Evolutionary conservation across 2,888 invertebrate genomes (phyloP).

Genomic region (Diogma glabrata): DNA sequence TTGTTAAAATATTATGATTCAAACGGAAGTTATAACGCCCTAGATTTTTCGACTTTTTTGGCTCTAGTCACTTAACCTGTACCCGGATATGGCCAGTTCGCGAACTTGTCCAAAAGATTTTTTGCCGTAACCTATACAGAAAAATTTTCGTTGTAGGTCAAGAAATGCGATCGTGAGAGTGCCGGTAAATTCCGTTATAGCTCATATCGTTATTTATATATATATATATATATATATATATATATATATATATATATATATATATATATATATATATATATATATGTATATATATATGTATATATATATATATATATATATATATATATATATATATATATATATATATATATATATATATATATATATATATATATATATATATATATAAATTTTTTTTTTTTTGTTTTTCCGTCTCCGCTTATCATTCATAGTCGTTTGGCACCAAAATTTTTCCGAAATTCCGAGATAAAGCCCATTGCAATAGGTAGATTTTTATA

Average conservation of each 20-base stretch:
- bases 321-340: slow-evolving; percentile 3
- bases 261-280: slow-evolving; percentile 3
- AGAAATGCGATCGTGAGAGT: not conserved
- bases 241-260: slow-evolving; percentile 3
- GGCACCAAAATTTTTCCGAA: no score
- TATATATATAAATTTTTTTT: slow-evolving; percentile 3
- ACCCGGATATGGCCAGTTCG: no score
- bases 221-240: not conserved
- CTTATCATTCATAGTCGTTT: no score
- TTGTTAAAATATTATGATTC: no score
- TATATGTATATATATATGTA: slow-evolving; percentile 1
- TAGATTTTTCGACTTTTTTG: no score
- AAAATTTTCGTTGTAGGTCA: not conserved
- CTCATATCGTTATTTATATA: not conserved
- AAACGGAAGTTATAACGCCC: no score
- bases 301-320: slow-evolving; percentile 1
- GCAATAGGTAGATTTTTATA: no score
- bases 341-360: not conserved
- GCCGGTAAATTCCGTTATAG: not conserved
- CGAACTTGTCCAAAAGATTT: no score
- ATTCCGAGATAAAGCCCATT: no score
- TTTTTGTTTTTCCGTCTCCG: no score
- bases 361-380: slow-evolving; percentile 1
- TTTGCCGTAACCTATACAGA: no score
- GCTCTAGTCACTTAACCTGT: no score